phyloP scores from a whole-genome alignment of 2,797 vertebrate genomes.

The Myotis pilosus region DNA sequence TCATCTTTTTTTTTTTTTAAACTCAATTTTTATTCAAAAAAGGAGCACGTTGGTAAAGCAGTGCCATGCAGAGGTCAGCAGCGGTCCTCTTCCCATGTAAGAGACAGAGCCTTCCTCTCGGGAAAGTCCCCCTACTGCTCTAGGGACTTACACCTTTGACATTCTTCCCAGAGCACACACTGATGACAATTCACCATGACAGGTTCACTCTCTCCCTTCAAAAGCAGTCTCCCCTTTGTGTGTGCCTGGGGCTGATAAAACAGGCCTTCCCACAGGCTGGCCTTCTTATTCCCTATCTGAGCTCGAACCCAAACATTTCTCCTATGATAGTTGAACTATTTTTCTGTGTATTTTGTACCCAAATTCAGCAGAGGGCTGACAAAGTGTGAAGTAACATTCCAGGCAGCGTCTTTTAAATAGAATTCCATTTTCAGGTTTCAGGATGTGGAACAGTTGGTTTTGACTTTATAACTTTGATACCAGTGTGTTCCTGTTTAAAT shows the following conservation, averaged over 20 bases:
- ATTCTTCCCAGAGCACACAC: not conserved
- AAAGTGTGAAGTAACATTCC: conserved; percentile 29
- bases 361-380: conserved; percentile 34
- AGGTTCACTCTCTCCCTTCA: not conserved
- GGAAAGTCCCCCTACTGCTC: not conserved
- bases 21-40: conserved; percentile 23
- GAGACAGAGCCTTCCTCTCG: not conserved
- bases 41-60: not conserved
- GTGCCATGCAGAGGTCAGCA: not conserved
- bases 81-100: not conserved
- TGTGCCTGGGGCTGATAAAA: not conserved
- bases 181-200: not conserved
- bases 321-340: not conserved
- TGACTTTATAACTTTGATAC: conserved; percentile 44
- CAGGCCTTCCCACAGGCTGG: not conserved
- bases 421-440: conserved; percentile 43
- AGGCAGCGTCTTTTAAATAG: conserved; percentile 45
- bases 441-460: conserved; percentile 22
- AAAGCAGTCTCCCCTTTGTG: not conserved
- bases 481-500: not conserved
- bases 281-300: not conserved
- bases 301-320: conserved; percentile 17
- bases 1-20: not conserved
- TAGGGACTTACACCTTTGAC: not conserved
- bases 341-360: conserved; percentile 51